Evolutionary conservation across 1,140 invertebrate genomes (phyloP).

Genomic region (Protaetia brevitarsis): DNA sequence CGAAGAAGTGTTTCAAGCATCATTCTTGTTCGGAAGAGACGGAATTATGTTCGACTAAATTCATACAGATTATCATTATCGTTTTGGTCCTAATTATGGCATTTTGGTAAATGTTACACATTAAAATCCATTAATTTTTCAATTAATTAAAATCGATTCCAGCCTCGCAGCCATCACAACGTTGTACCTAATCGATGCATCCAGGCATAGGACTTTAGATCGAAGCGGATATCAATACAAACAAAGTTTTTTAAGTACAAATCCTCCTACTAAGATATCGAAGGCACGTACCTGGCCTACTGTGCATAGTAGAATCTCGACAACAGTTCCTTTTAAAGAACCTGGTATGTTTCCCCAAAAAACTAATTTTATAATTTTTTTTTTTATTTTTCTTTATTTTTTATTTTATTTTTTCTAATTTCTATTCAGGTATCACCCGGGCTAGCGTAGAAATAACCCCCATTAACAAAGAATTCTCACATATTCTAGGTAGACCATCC

Average conservation of each 20-base stretch:
- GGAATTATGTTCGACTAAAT: constrained; percentile 77
- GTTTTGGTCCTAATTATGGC: constrained; percentile 89
- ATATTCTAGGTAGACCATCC: constrained; percentile 39
- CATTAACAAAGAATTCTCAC: constrained; percentile 30
- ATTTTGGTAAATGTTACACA: constrained; percentile 69
- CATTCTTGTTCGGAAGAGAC: constrained; percentile 49
- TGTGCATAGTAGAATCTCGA: constrained; percentile 18
- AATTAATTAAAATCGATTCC: no score
- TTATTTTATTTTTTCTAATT: constrained; percentile 24
- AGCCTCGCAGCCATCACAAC: constrained; percentile 83
- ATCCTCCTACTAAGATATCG: constrained; percentile 35
- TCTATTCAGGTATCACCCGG: constrained; percentile 35
- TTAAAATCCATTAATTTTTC: neutral
- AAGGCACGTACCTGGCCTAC: constrained; percentile 27
- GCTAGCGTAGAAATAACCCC: constrained; percentile 31
- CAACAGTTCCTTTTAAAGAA: constrained; percentile 30
- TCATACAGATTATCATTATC: constrained; percentile 84
- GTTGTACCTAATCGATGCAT: constrained; percentile 76
- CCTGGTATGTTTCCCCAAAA: constrained; percentile 25
- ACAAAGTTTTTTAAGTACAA: constrained; percentile 33
- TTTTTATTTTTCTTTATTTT: neutral
- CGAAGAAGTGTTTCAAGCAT: constrained; percentile 42
- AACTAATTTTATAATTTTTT: neutral
- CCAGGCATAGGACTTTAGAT: constrained; percentile 51
- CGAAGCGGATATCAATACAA: constrained; percentile 37